Conservation (phyloP, 2,888 invertebrate genomes). For the Caenorhabditis virilis region DNA sequence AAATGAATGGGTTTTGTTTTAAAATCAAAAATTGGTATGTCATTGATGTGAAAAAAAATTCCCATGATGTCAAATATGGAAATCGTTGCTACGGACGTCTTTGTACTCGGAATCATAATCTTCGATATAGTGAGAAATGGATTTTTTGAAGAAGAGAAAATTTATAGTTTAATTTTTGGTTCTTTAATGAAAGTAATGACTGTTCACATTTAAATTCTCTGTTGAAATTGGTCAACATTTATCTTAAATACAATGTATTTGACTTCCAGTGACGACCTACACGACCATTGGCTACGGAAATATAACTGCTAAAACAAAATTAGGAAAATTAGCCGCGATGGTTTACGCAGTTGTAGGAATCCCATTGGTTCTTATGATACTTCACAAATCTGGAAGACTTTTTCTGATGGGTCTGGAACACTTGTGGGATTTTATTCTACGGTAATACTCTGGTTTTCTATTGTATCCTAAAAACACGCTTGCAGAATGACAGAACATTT, state of each 20-base stretch:
- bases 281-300: conserved; percentile 68
- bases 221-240: no score
- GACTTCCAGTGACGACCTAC: conserved; percentile 60
- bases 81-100: no score
- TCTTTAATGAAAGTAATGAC: not conserved
- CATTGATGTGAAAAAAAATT: no score
- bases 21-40: no score
- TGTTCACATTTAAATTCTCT: no score
- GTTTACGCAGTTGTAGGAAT: conserved; percentile 67
- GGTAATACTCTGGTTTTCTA: conserved; percentile 9
- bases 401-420: conserved; percentile 61
- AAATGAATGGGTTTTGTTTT: no score
- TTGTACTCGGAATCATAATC: no score
- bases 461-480: not conserved
- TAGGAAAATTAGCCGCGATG: conserved; percentile 67
- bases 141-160: not conserved
- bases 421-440: conserved; percentile 51
- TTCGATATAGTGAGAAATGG: no score
- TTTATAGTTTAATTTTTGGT: not conserved
- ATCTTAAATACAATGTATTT: conserved; percentile 1
- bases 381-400: conserved; percentile 66
- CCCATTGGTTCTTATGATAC: conserved; percentile 66
- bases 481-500: conserved; percentile 36
- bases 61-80: no score
- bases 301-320: conserved; percentile 61